Conservation (phyloP, 2,113 vertebrate species). For the Protobothrops mucrosquamatus region DNA sequence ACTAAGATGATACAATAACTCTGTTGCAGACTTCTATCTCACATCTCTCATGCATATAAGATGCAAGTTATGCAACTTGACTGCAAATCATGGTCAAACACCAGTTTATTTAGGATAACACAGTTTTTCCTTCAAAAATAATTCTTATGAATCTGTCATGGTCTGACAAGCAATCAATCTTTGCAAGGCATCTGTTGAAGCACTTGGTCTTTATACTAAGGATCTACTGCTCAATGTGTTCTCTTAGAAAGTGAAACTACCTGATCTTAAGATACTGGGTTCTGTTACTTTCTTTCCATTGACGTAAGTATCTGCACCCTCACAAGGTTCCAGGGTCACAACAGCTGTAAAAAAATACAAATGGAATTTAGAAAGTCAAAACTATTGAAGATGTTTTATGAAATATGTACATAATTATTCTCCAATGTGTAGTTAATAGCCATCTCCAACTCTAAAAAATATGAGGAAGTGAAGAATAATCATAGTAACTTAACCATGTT, state of each 20-base stretch:
- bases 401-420: neutral
- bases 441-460: neutral
- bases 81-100: neutral
- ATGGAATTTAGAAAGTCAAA: neutral
- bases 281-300: conserved; percentile 95
- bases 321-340: conserved; percentile 92
- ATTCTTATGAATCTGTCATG: neutral
- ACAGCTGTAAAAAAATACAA: conserved; percentile 48
- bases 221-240: neutral
- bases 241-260: conserved; percentile 58
- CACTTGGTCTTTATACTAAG: neutral
- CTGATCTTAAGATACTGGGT: conserved; percentile 88
- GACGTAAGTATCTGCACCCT: conserved; percentile 92
- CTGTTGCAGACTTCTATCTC: neutral
- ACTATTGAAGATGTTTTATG: neutral
- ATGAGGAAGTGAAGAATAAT: neutral
- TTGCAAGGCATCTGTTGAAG: neutral
- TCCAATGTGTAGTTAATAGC: neutral
- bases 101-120: neutral
- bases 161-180: no score
- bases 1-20: neutral
- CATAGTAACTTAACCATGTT: neutral
- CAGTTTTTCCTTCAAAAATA: neutral
- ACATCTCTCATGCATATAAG: neutral
- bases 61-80: neutral